Evolutionary conservation across 2,113 vertebrate genomes (phyloP).

Genomic region (Tragelaphus buxtoni): DNA sequence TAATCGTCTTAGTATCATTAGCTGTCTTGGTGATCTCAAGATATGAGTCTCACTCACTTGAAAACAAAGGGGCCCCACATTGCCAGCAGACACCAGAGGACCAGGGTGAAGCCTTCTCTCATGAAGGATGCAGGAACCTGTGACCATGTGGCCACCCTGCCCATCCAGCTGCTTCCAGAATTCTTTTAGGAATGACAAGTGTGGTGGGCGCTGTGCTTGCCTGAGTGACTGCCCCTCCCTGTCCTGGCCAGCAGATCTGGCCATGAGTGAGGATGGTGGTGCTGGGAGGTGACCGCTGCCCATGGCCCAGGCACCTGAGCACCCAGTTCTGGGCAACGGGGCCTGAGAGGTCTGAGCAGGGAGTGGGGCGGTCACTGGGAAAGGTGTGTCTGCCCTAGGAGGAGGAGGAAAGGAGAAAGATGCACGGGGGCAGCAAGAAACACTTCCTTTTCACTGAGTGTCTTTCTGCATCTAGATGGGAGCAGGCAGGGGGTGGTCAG

Average conservation of each 20-base stretch:
- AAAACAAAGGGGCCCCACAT: background rate
- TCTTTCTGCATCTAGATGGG: background rate
- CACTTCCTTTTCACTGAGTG: background rate
- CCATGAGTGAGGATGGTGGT: rapidly evolving
- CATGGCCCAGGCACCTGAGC: too few relatives aligned
- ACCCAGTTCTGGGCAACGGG: background rate
- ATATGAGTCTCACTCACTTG: background rate
- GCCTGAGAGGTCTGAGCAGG: background rate
- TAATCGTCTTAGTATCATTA: rapidly evolving
- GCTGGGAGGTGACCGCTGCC: background rate
- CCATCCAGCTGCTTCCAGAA: background rate
- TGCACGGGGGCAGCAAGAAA: background rate
- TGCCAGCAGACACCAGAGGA: background rate
- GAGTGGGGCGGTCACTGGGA: rapidly evolving
- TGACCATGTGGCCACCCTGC: rapidly evolving
- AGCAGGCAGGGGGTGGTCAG: rapidly evolving
- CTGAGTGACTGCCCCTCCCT: rapidly evolving
- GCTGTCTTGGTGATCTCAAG: background rate
- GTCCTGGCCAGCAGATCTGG: background rate
- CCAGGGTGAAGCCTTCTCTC: rapidly evolving
- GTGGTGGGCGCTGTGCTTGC: rapidly evolving
- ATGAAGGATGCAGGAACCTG: rapidly evolving
- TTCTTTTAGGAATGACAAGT: background rate
- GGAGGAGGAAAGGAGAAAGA: background rate
- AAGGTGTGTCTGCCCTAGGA: background rate